Base-by-base conservation (phyloP, 1,140 invertebrate species). In the Physella acuta region DNA sequence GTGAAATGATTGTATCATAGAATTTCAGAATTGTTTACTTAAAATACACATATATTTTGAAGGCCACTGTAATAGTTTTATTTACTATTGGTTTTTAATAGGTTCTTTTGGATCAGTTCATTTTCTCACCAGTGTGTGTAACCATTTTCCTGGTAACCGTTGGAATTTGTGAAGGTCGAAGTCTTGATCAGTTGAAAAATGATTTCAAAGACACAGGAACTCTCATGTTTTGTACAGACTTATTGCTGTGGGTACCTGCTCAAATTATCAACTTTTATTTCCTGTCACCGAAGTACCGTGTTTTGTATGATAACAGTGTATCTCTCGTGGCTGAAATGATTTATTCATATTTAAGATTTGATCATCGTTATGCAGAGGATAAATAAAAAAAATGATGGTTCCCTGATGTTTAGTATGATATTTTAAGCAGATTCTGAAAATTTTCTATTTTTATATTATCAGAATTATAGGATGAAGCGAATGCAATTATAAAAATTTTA, bases 311-410 rank as follows among this genome's bases (percentile, higher is more conserved):
- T 80, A 97, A 93, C 84, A 89, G 89, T 8, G 91, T 97, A 80
- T 95, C 93, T 31, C 86, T 97, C 78, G 91, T 93, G 14, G 96
- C 95, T 86, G 94, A 97, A 83, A 85, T 93, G 53, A 96, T 94
- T 80, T 94, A 93, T n/a, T 95, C 94, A 31, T 90, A 93, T 83
- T 91, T 97, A n/a, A 94, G 93, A 68, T 80, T 78, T 71, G 68
- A 71, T 28, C 71, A 67, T 61, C n/a, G n/a, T n/a, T n/a, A n/a
- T n/a, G n/a, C n/a, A n/a, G n/a, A n/a, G n/a, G n/a, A n/a, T n/a
- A n/a, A n/a, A n/a, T n/a, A n/a, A n/a, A n/a, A n/a, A n/a, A n/a
- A n/a, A n/a, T n/a, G n/a, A n/a, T n/a, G n/a, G n/a, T n/a, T n/a
- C n/a, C n/a, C n/a, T n/a, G n/a, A n/a, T n/a, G n/a, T n/a, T n/a